These are phyloP conservation scores for Choristoneura rosaceana DNA, from an alignment of 2,888 invertebrate genomes.

Conservation along the genomic window DNA sequence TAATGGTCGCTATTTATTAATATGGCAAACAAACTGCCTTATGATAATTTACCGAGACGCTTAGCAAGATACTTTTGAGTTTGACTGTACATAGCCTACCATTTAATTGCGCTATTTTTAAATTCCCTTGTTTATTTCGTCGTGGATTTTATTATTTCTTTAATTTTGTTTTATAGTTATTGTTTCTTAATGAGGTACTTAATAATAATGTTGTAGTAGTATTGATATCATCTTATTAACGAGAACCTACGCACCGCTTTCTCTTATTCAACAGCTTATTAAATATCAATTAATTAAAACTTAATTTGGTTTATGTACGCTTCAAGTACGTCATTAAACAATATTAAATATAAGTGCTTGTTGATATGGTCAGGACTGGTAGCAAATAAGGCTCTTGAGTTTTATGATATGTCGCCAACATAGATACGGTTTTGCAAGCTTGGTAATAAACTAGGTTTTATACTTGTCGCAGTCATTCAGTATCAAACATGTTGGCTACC, in stretches of 20 bases:
- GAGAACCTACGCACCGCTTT: slow-evolving; percentile 33
- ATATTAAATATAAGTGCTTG: slow-evolving; percentile 23
- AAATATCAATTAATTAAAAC: slow-evolving; percentile 30
- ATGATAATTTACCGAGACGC: too few relatives aligned
- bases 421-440: slow-evolving; percentile 54
- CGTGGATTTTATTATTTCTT: not conserved
- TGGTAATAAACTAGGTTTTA: slow-evolving; percentile 61
- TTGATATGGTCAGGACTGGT: slow-evolving; percentile 23
- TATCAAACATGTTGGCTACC: too few relatives aligned
- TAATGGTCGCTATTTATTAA: too few relatives aligned
- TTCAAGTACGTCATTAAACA: slow-evolving; percentile 33
- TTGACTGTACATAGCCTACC: too few relatives aligned
- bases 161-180: not conserved
- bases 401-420: slow-evolving; percentile 33
- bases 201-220: not conserved
- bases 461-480: slow-evolving; percentile 66
- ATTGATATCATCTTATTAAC: slow-evolving; percentile 12
- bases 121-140: too few relatives aligned
- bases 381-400: slow-evolving; percentile 35
- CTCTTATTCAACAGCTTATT: slow-evolving; percentile 19
- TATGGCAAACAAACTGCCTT: too few relatives aligned
- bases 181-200: not conserved
- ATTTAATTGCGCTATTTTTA: too few relatives aligned
- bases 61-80: too few relatives aligned
- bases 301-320: slow-evolving; percentile 14